Evolutionary conservation across 2,113 vertebrate species (phyloP).

Genomic region (Erythrocercus mccallii): DNA sequence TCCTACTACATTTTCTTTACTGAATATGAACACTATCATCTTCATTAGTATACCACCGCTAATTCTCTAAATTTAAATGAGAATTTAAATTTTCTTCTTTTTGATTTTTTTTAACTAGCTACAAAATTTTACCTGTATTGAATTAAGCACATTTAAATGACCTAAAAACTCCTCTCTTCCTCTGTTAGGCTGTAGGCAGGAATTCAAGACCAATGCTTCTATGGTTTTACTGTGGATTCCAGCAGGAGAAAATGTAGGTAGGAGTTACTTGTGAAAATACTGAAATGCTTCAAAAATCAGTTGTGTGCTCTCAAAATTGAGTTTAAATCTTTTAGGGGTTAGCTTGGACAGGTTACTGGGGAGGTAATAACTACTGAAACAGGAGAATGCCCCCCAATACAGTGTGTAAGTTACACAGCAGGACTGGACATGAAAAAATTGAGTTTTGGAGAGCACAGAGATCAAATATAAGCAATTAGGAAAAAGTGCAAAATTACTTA

Average conservation of each 20-base stretch:
- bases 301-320: background rate
- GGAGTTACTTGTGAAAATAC: background rate
- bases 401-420: background rate
- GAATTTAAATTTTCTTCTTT: background rate
- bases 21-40: background rate
- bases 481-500: background rate
- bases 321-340: background rate
- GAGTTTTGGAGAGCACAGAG: background rate
- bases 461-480: background rate
- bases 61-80: background rate
- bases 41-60: background rate
- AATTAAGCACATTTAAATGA: background rate
- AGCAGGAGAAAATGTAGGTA: background rate
- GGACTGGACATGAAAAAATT: background rate
- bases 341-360: background rate
- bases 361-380: background rate
- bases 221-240: background rate
- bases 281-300: background rate
- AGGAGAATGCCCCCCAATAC: background rate
- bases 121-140: background rate
- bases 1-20: background rate
- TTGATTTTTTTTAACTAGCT: background rate
- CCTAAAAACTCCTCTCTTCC: background rate
- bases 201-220: background rate
- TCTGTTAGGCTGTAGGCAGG: background rate